Evolutionary conservation across 23 tunicate genomes (phyloP).

Genomic region (Ciona savignyi): DNA sequence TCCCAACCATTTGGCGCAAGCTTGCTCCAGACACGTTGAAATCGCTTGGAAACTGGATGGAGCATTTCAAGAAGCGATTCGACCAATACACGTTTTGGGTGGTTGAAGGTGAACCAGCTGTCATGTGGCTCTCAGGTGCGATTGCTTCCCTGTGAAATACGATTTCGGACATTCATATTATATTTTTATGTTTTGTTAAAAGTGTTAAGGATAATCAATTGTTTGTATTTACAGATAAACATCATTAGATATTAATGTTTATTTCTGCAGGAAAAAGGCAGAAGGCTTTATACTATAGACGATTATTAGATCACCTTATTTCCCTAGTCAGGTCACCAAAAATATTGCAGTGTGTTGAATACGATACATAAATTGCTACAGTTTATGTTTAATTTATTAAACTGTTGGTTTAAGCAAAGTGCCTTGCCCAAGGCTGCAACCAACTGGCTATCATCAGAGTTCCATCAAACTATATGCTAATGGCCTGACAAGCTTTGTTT

Average conservation of each 20-base stretch:
- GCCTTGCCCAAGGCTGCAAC: neutral
- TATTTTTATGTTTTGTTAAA: neutral
- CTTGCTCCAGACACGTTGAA: conserved; percentile 97
- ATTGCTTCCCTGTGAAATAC: neutral
- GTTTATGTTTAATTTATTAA: too few relatives aligned
- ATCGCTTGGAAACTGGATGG: conserved; percentile 98
- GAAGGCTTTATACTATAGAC: too few relatives aligned
- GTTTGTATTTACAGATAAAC: too few relatives aligned
- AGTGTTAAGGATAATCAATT: too few relatives aligned
- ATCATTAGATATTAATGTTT: too few relatives aligned
- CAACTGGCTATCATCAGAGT: neutral
- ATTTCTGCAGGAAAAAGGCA: too few relatives aligned
- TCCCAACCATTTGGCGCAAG: conserved; percentile 91
- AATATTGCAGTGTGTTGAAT: too few relatives aligned
- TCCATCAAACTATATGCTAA: neutral
- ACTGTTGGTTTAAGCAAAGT: too few relatives aligned
- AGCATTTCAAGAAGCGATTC: conserved; percentile 69
- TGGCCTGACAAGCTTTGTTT: neutral
- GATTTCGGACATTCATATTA: neutral
- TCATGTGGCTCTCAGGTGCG: conserved; percentile 98
- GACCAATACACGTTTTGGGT: conserved; percentile 96
- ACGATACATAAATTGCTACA: too few relatives aligned
- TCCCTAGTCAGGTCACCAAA: too few relatives aligned
- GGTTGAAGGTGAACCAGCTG: conserved; percentile 90
- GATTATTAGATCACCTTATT: too few relatives aligned